phyloP scores from a whole-genome alignment of 2,888 invertebrate genomes.

The Acanthosepion lycidas region DNA sequence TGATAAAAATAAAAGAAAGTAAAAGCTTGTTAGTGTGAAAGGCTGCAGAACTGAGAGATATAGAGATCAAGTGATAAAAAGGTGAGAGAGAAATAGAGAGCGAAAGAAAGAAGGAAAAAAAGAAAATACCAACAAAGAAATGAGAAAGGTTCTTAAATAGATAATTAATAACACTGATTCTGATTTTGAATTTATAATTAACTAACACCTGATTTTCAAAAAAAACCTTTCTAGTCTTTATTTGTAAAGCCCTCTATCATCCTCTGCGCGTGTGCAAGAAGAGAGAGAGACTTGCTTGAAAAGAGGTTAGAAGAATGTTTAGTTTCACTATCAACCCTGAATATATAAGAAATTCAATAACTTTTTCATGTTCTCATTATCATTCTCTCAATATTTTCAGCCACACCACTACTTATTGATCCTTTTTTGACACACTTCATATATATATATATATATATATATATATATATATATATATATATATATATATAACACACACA shows the following conservation, averaged over 20 bases:
- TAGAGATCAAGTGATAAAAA: background rate
- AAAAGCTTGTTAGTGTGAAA: background rate
- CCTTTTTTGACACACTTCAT: background rate
- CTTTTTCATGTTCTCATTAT: background rate
- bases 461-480: background rate
- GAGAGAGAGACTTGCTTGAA: background rate
- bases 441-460: background rate
- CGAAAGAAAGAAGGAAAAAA: background rate
- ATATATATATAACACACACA: background rate
- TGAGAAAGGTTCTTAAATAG: no score
- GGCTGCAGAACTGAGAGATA: background rate
- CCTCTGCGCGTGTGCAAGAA: background rate
- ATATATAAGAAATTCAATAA: conserved; percentile 6
- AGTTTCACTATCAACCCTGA: background rate
- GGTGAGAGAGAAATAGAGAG: background rate
- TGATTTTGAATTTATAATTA: background rate
- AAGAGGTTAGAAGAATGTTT: background rate
- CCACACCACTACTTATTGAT: background rate
- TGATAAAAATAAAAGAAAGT: no score
- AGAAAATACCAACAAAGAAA: background rate
- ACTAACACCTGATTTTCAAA: background rate
- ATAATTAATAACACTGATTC: background rate
- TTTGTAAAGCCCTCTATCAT: background rate
- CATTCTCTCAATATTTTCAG: background rate
- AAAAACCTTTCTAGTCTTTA: background rate